phyloP scores from a whole-genome alignment of 2,888 invertebrate species.

The Dicycla oo region DNA sequence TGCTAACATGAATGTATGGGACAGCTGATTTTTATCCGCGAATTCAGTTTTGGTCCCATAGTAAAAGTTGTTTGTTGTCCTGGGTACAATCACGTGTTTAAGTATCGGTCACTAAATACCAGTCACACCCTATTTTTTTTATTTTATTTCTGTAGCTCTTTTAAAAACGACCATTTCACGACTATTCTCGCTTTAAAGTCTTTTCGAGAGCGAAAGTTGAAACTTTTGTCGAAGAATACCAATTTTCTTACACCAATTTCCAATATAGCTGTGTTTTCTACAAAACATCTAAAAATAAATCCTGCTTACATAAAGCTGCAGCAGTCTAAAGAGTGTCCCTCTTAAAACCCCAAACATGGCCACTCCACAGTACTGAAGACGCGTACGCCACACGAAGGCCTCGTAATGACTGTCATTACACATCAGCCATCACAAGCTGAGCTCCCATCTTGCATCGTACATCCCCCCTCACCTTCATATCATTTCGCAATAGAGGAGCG shows the following conservation, averaged over 20 bases:
- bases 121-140: too few relatives aligned
- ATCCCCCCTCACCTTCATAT: constrained; percentile 14
- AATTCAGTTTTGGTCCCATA: too few relatives aligned
- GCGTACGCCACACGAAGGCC: constrained; percentile 74
- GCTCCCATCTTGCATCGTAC: constrained; percentile 39
- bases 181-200: too few relatives aligned
- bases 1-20: too few relatives aligned
- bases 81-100: too few relatives aligned
- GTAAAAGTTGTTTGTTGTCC: too few relatives aligned
- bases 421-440: constrained; percentile 62
- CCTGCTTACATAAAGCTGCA: not conserved
- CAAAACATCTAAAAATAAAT: not conserved
- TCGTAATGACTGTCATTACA: constrained; percentile 80
- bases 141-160: too few relatives aligned
- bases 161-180: too few relatives aligned
- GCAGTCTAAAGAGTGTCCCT: not conserved
- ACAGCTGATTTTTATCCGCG: too few relatives aligned
- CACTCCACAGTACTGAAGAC: constrained; percentile 64
- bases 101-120: too few relatives aligned
- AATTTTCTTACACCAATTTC: too few relatives aligned
- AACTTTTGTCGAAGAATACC: not conserved
- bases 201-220: not conserved
- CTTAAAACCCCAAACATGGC: constrained; percentile 26
- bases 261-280: not conserved
- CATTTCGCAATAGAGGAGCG: constrained; percentile 10